Base-by-base conservation (phyloP, 2,113 vertebrate species). In the Origma solitaria region DNA sequence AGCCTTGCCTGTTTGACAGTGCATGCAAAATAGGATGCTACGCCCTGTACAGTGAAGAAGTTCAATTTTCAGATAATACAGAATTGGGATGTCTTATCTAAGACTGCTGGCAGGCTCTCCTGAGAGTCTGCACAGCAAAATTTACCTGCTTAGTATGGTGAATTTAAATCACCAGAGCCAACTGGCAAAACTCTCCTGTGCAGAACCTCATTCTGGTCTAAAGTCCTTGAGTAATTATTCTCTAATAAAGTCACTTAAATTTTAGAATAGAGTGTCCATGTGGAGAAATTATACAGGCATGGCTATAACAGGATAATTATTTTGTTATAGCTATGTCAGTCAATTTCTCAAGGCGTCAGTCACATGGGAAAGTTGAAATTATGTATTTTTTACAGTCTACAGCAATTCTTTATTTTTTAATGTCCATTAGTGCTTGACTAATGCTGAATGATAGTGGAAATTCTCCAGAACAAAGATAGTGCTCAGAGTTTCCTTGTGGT, bases 171-270 rank as follows among this genome's bases (percentile, higher is more conserved):
- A 88, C 85, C 77, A 78, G 75, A 88, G 90, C 54, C 70, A 77
- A 31, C 56, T 8, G 25, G 73, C 60, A 86, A 77, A 92, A 68
- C 54, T 71, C 92, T 91, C 92, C 85, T 81, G 88, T 90, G 87
- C 82, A 83, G 75, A 96, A 88, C 66, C 78, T 94, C 85, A 56
- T 91, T 90, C 82, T 31, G 38, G 71, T 65, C 90, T 83, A 11
- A 90, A 90, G 82, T 94, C 89, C 93, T 95, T 76, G 85, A 83
- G 90, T 94, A 95, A 96, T 97, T 97, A 96, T 92, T 91, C 94
- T 57, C 51, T 92, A 96, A 96, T 96, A 92, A 97, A 95, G 81
- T 91, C 88, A 96, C 92, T 96, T 95, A 95, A 92, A 95, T 91
- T 96, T 94, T 65, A 92, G 91, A 96, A 82, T 91, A 82, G 86